Conservation (phyloP, 1,140 invertebrate genomes). For the Doryteuthis pealeii region DNA sequence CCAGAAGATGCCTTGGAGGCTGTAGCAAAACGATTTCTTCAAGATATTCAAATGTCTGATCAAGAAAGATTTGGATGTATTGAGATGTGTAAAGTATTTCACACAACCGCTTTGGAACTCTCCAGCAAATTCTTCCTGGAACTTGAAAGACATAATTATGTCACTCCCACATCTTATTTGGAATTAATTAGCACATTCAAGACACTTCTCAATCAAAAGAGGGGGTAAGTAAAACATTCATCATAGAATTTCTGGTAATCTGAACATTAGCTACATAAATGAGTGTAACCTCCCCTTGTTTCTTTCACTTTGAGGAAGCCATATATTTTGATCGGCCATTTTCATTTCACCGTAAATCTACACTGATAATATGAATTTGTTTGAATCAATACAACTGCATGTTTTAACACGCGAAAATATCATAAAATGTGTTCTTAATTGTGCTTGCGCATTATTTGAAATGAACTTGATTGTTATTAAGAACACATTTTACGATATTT, state of each 20-base stretch:
- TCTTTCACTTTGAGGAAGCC: too few species aligned
- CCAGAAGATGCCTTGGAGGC: conserved; percentile 70
- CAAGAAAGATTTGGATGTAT: conserved; percentile 67
- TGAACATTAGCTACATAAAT: too few species aligned
- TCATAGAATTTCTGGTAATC: neutral
- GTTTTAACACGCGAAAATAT: too few species aligned
- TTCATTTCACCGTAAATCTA: too few species aligned
- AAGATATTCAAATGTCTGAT: conserved; percentile 71
- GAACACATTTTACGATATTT: too few species aligned
- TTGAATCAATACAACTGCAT: too few species aligned
- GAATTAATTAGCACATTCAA: conserved; percentile 61
- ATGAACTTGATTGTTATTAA: too few species aligned
- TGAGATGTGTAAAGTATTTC: conserved; percentile 81
- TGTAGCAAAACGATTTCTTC: conserved; percentile 81
- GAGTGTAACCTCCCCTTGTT: too few species aligned
- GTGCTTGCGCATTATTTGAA: too few species aligned
- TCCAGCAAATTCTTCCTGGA: conserved; percentile 69
- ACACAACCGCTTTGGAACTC: conserved; percentile 73
- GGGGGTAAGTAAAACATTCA: conserved; percentile 66
- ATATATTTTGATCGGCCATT: too few species aligned
- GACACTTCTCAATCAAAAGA: conserved; percentile 53
- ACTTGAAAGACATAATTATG: conserved; percentile 64
- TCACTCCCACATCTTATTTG: conserved; percentile 61
- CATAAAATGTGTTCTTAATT: too few species aligned
- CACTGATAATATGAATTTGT: too few species aligned